These are phyloP conservation scores for Alcedo atthis DNA, from an alignment of 2,797 vertebrate species.

Conservation along the genomic window DNA sequence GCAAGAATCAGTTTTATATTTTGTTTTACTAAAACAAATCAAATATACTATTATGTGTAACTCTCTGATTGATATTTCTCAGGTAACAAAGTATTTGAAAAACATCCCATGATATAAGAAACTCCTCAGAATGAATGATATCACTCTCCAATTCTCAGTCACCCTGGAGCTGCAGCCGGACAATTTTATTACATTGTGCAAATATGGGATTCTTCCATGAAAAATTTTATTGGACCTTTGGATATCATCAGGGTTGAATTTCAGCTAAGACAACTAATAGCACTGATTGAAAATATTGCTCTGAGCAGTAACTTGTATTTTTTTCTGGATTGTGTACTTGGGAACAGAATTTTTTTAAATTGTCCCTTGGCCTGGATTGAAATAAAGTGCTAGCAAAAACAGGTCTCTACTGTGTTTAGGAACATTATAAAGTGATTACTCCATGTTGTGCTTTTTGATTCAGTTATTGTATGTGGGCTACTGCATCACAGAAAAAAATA, in stretches of 20 bases:
- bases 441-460: slow-evolving; percentile 12
- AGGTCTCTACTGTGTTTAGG: neutral
- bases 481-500: neutral
- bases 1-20: slow-evolving; percentile 53
- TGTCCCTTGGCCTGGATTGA: slow-evolving; percentile 55
- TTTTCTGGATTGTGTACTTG: slow-evolving; percentile 40
- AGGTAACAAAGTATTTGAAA: slow-evolving; percentile 60
- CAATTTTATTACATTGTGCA: slow-evolving; percentile 26
- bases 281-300: slow-evolving; percentile 25
- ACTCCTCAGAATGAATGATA: neutral
- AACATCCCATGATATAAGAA: slow-evolving; percentile 29
- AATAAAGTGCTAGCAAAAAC: slow-evolving; percentile 72
- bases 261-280: slow-evolving; percentile 54
- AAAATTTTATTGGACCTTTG: slow-evolving; percentile 60
- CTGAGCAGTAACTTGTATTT: slow-evolving; percentile 6
- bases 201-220: slow-evolving; percentile 44
- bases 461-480: neutral
- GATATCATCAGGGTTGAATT: slow-evolving; percentile 41
- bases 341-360: slow-evolving; percentile 47
- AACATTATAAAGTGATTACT: slow-evolving; percentile 43
- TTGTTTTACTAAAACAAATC: slow-evolving; percentile 41
- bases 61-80: slow-evolving; percentile 63
- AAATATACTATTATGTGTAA: slow-evolving; percentile 32
- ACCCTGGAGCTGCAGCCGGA: slow-evolving; percentile 42
- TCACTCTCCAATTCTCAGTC: neutral